phyloP scores from a whole-genome alignment of 2,113 vertebrate genomes.

The Tympanuchus pallidicinctus region DNA sequence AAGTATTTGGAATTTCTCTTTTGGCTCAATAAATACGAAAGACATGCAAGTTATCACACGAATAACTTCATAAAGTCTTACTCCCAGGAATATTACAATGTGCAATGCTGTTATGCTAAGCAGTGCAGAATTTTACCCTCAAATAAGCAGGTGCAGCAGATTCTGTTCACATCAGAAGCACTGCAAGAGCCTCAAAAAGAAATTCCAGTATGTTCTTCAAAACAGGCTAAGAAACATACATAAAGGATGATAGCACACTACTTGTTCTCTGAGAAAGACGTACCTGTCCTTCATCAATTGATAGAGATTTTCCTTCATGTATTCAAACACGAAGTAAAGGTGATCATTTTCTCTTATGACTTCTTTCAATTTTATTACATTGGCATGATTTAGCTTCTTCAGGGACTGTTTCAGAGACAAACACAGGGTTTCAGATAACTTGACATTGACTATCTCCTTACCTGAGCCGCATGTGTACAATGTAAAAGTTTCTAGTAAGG shows the following conservation, averaged over 20 bases:
- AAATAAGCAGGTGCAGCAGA: neutral
- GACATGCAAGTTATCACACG: neutral
- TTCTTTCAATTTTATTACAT: conserved; percentile 97
- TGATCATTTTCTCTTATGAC: conserved; percentile 98
- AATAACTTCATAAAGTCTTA: neutral
- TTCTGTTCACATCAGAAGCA: neutral
- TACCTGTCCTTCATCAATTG: conserved; percentile 99
- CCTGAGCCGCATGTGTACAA: neutral
- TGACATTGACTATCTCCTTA: neutral
- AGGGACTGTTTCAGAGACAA: conserved; percentile 85
- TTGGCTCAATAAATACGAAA: neutral
- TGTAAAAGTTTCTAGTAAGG: neutral
- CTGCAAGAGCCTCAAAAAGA: neutral
- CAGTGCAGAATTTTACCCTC: neutral
- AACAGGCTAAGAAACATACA: neutral
- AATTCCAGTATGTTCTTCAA: neutral
- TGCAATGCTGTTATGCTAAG: neutral
- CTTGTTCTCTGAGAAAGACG: neutral
- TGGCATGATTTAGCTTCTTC: conserved; percentile 98
- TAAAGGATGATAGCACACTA: neutral
- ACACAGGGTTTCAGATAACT: neutral
- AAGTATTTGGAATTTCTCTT: neutral
- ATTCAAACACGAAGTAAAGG: conserved; percentile 98
- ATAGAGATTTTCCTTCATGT: conserved; percentile 99
- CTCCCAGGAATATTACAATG: neutral